These are phyloP conservation scores for Telmatochromis sp. DNA, from an alignment of 2,113 vertebrate species.

Conservation along the genomic window DNA sequence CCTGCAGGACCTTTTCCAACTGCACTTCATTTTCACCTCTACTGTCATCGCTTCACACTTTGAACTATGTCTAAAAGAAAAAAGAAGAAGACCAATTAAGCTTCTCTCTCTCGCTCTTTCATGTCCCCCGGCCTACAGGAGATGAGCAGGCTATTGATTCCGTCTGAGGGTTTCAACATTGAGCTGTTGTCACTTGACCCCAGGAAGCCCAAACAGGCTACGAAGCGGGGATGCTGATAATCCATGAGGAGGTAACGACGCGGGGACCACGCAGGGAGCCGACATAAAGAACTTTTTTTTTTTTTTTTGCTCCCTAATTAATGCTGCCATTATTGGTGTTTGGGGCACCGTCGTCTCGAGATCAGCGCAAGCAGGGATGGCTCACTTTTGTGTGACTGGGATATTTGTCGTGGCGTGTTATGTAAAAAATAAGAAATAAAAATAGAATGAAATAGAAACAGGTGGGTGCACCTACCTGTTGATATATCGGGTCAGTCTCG, in stretches of 20 bases:
- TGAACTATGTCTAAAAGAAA: background rate
- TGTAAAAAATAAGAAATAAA: background rate
- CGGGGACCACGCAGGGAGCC: background rate
- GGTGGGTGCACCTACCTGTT: conserved; percentile 44
- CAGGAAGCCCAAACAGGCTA: conserved; percentile 19
- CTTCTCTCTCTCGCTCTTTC: background rate
- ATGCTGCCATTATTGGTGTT: background rate
- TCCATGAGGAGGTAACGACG: background rate
- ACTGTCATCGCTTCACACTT: background rate
- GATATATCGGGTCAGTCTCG: background rate
- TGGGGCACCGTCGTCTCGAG: background rate
- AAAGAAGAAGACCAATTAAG: background rate
- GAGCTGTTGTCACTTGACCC: conserved; percentile 47
- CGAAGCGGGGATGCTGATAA: background rate
- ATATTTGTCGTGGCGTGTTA: background rate
- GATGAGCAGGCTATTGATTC: conserved; percentile 5
- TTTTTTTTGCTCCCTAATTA: background rate
- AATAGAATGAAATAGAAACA: background rate
- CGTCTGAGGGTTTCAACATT: conserved; percentile 3
- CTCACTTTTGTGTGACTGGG: background rate
- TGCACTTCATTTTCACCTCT: background rate
- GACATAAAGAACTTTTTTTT: background rate
- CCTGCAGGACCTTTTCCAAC: background rate
- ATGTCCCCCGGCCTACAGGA: background rate
- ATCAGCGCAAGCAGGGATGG: background rate